phyloP scores from a whole-genome alignment of 2,888 invertebrate genomes.

The Lasiommata megera region DNA sequence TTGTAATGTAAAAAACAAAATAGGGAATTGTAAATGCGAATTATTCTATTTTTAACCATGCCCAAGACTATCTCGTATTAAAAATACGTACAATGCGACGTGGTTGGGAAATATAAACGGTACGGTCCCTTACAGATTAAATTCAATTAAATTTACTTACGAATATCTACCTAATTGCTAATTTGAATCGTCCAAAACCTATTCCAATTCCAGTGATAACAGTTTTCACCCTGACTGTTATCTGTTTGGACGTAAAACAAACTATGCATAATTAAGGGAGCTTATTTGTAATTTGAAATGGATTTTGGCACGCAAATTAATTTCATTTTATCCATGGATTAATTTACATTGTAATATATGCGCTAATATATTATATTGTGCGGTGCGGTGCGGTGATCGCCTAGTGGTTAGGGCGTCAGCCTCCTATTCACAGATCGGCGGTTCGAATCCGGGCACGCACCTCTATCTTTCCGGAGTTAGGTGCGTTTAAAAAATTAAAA shows the following conservation, averaged over 20 bases:
- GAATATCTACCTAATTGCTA: not conserved
- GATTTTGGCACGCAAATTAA: constrained; percentile 4
- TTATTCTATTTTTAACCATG: too few relatives aligned
- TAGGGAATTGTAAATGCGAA: too few relatives aligned
- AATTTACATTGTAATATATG: not conserved
- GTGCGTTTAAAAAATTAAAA: too few relatives aligned
- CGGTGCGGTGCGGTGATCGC: too few relatives aligned
- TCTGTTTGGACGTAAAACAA: not conserved
- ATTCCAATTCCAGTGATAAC: not conserved
- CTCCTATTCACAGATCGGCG: too few relatives aligned
- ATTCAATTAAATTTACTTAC: not conserved
- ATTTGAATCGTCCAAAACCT: not conserved
- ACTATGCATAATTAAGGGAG: constrained; percentile 8
- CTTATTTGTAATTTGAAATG: constrained; percentile 2
- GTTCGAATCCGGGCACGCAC: too few relatives aligned
- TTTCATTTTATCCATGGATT: not conserved
- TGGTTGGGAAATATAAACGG: too few relatives aligned
- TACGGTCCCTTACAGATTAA: not conserved
- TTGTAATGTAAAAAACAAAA: too few relatives aligned
- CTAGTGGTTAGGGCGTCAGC: too few relatives aligned
- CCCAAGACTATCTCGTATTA: too few relatives aligned
- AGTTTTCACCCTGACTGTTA: not conserved
- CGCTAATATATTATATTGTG: not conserved
- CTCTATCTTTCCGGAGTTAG: too few relatives aligned
- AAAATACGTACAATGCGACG: too few relatives aligned